These are phyloP conservation scores for Physella acuta DNA, from an alignment of 1,140 invertebrate species.

Conservation along the genomic window DNA sequence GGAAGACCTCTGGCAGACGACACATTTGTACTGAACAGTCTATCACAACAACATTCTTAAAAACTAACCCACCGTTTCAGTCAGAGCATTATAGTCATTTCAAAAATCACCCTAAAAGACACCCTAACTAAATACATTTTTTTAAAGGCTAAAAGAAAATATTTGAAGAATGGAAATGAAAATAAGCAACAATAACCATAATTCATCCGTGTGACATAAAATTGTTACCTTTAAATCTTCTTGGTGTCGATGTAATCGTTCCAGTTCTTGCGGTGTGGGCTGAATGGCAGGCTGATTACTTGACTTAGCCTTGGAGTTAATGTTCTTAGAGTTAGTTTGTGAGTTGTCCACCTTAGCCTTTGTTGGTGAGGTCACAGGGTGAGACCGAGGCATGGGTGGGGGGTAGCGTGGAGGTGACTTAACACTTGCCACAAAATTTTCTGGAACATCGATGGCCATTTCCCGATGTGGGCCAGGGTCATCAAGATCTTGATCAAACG, in stretches of 20 bases:
- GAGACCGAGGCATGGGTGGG: conserved; percentile 65
- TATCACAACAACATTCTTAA: neutral
- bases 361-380: neutral
- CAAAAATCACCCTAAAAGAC: neutral
- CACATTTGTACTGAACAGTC: no score
- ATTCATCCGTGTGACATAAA: neutral
- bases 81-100: neutral
- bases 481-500: conserved; percentile 39
- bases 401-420: conserved; percentile 91
- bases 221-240: conserved; percentile 75
- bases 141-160: neutral
- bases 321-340: conserved; percentile 34
- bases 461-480: conserved; percentile 66
- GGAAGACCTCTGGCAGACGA: no score
- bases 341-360: conserved; percentile 24
- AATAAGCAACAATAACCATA: neutral
- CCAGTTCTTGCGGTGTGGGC: conserved; percentile 73
- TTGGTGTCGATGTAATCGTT: conserved; percentile 80
- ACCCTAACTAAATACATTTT: neutral
- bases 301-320: neutral
- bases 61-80: neutral
- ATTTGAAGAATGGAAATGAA: neutral
- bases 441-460: conserved; percentile 97
- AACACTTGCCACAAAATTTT: conserved; percentile 86
- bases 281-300: conserved; percentile 31